Evolutionary conservation across 2,113 vertebrate genomes (phyloP), one percentile per base, ranked within the genome.

Genomic region (Heterochromis multidens): DNA sequence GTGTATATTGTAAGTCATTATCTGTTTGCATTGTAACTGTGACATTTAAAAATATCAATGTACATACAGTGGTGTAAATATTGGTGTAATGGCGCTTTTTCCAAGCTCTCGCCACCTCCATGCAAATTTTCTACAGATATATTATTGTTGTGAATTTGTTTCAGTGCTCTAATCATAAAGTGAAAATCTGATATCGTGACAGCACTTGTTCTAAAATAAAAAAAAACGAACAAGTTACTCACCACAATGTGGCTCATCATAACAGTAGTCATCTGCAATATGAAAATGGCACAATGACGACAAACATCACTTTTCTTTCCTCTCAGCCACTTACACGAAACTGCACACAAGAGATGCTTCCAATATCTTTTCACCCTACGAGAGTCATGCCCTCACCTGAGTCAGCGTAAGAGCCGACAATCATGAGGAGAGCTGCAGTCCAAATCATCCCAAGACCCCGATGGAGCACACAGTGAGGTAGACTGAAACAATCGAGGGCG

Each of bases 211-310:
- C 43, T 49, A 29, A 72, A 49, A 72, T 72, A 19, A 49, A 49
- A 58, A 43, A 21, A 60, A 40, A 2, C 2, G 21, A 46, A 7
- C 9, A 9, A n/a, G 31, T 70, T 7, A 90, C 96, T 96, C 79
- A 96, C 95, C 93, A 90, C 96, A 96, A 1, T 92, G 81, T 10
- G 83, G 81, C 70, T 95, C 91, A 33, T 93, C 76, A 49, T 96
- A 96, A 87, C 96, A 96, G 87, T 94, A 96, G 23, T 95, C 93
- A 16, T 89, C 93, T 94, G 86, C 40, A 92, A 85, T 6, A 84
- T 2, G n/a, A 56, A 84, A 79, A 88, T 0, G 80, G 4, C 4
- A 81, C 27, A 57, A 70, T 27, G 19, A 79, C 31, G 23, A 65
- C 61, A 31, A 37, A 17, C 7, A 46, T 21, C 4, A 13, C 3